These are phyloP conservation scores for Coreius guichenoti DNA, from an alignment of 2,797 vertebrate species.

Conservation along the genomic window DNA sequence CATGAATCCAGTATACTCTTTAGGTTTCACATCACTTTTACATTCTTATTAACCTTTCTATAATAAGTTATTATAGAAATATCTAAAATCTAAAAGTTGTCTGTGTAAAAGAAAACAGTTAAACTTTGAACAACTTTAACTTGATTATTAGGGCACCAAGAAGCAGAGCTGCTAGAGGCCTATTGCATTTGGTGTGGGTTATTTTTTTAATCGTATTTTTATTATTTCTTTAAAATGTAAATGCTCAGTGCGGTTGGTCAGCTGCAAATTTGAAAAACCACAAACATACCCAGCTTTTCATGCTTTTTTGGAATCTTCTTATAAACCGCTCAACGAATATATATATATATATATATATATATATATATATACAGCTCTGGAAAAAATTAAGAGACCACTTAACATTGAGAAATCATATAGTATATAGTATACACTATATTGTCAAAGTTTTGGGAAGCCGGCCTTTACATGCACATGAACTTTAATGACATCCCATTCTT, in stretches of 20 bases:
- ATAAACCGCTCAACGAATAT: too few species aligned
- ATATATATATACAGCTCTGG: too few species aligned
- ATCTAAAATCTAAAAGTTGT: background rate
- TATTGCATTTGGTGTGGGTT: background rate
- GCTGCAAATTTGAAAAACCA: background rate
- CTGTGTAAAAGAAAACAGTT: background rate
- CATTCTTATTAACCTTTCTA: background rate
- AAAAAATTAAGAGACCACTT: too few species aligned
- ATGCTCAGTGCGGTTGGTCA: background rate
- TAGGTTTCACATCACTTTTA: background rate
- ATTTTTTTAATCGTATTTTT: background rate
- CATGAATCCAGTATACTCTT: background rate
- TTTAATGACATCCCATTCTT: too few species aligned
- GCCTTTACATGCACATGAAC: too few species aligned
- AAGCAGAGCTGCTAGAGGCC: background rate
- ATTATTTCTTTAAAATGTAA: background rate
- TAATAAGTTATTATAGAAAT: background rate
- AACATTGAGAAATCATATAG: too few species aligned
- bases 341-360: too few species aligned
- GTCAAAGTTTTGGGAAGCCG: too few species aligned
- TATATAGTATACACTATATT: too few species aligned
- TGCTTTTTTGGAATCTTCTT: background rate
- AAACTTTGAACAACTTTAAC: background rate
- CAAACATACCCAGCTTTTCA: background rate
- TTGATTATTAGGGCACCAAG: background rate